These are phyloP conservation scores for Eilema depressum DNA, from an alignment of 2,888 invertebrate species.

Conservation along the genomic window DNA sequence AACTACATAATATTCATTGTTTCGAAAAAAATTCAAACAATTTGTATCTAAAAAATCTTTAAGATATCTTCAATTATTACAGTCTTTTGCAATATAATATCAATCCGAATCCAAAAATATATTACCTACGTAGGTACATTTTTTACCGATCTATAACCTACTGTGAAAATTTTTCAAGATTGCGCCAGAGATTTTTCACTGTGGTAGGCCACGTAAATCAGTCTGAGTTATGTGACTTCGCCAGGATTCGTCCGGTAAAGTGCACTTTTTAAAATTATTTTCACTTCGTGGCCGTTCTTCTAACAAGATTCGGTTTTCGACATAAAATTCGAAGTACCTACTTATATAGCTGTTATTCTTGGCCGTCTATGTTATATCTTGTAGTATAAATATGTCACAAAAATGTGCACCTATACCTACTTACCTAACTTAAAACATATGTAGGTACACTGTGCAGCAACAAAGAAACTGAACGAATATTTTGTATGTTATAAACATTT, in stretches of 20 bases:
- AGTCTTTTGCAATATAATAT: not conserved
- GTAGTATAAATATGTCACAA: no score
- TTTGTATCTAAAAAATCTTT: not conserved
- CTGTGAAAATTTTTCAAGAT: slow-evolving; percentile 6
- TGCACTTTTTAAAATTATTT: slow-evolving; percentile 63
- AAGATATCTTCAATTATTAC: not conserved
- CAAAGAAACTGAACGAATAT: no score
- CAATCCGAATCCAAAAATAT: not conserved
- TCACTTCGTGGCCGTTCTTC: not conserved
- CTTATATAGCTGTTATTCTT: no score
- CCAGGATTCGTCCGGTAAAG: slow-evolving; percentile 54
- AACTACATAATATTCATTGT: no score
- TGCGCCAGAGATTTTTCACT: slow-evolving; percentile 42
- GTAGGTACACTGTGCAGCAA: no score
- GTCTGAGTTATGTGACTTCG: slow-evolving; percentile 59
- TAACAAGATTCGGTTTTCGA: not conserved
- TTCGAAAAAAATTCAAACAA: not conserved
- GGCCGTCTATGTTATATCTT: no score
- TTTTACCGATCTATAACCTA: no score
- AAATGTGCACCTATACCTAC: no score
- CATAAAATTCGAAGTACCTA: not conserved
- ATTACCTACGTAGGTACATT: not conserved
- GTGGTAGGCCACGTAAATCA: slow-evolving; percentile 58
- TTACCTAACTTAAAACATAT: no score
- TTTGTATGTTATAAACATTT: no score